Evolutionary conservation across 1,140 invertebrate genomes (phyloP).

Genomic region (Penaeus vannamei): DNA sequence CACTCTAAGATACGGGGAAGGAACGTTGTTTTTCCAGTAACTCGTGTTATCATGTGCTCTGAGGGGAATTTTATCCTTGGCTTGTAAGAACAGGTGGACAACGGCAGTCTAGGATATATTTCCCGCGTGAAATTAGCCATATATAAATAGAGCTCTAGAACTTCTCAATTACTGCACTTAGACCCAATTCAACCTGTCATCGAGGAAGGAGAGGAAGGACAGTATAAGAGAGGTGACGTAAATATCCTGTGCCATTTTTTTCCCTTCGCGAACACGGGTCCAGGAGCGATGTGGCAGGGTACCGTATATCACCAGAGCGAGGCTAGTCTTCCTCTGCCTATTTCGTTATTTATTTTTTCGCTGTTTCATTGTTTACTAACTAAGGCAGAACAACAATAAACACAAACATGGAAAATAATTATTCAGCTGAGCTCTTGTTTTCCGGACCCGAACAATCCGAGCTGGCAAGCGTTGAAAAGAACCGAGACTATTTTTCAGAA

Average conservation of each 20-base stretch:
- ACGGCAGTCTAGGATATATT: constrained; percentile 22
- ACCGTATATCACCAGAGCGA: constrained; percentile 51
- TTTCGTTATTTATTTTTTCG: constrained; percentile 9
- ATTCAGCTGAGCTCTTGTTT: too few species aligned
- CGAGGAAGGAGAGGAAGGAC: neutral
- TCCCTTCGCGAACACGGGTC: constrained; percentile 55
- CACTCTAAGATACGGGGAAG: constrained; percentile 52
- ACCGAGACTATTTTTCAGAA: constrained; percentile 2
- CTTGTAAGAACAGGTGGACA: constrained; percentile 65
- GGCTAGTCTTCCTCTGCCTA: neutral
- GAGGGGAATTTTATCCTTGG: constrained; percentile 65
- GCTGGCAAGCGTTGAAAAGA: too few species aligned
- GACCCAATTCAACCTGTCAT: too few species aligned
- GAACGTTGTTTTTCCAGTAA: constrained; percentile 63
- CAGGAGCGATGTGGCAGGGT: constrained; percentile 45
- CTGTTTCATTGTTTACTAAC: neutral
- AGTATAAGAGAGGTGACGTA: neutral
- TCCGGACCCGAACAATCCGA: too few species aligned
- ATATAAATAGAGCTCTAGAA: neutral
- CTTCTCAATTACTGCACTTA: too few species aligned
- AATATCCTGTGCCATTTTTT: constrained; percentile 47
- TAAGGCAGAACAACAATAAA: too few species aligned
- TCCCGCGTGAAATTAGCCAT: constrained; percentile 14
- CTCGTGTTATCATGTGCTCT: constrained; percentile 63
- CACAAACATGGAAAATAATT: too few species aligned